Conservation (phyloP, 2,113 vertebrate species). For the Hiodon alosoides region DNA sequence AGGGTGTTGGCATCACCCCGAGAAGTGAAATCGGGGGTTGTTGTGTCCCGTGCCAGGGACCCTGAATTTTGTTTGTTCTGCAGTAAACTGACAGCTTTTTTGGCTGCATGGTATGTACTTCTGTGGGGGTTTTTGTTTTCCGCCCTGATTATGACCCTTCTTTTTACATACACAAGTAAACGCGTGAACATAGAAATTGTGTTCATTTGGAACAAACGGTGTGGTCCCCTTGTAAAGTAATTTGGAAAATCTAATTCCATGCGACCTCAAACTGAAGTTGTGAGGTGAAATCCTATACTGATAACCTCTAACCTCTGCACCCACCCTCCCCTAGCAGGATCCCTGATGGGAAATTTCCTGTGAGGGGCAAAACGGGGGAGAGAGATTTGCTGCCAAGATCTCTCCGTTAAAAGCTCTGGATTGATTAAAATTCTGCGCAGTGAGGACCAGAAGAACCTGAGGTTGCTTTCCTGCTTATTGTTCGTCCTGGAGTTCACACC, state of each 20-base stretch:
- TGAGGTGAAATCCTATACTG: not conserved
- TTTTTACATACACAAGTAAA: too few relatives aligned
- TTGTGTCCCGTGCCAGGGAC: too few relatives aligned
- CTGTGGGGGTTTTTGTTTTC: not conserved
- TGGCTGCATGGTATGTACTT: not conserved
- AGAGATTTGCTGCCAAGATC: constrained; percentile 17
- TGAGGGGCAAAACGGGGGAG: not conserved
- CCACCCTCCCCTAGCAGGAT: not conserved
- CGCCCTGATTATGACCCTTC: too few relatives aligned
- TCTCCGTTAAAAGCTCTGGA: constrained; percentile 9
- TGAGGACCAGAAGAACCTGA: not conserved
- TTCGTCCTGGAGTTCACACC: constrained; percentile 19
- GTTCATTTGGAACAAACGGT: too few relatives aligned
- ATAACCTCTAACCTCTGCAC: not conserved
- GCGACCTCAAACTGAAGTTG: not conserved
- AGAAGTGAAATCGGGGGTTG: too few relatives aligned
- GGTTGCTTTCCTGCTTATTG: constrained; percentile 28
- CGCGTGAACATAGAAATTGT: too few relatives aligned
- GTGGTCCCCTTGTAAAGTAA: too few relatives aligned
- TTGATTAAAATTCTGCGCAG: constrained; percentile 24
- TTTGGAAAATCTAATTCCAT: not conserved
- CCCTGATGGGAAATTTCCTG: not conserved
- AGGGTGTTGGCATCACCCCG: too few relatives aligned
- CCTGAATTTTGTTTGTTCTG: too few relatives aligned
- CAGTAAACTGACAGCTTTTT: too few relatives aligned